Base-by-base conservation (phyloP, 2,888 invertebrate genomes). In the Aleiodes testaceus region DNA sequence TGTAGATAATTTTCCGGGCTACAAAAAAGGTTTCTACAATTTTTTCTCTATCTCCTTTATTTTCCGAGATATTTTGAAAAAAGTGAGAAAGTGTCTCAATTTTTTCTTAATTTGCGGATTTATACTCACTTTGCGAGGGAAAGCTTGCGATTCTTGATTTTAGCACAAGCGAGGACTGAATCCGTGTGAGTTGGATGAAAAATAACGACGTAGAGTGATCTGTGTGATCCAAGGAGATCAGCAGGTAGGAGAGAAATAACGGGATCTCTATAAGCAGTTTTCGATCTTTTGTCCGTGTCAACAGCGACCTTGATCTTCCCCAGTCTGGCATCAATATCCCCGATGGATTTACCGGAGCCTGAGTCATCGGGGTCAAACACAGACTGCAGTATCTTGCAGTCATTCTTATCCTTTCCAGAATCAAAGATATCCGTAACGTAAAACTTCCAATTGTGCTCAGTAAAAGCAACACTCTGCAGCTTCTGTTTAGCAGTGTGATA, bases 391-490 rank as follows among this genome's bases (percentile, higher is more conserved):
- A 94, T 93, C 85, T 97, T 94, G 85, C 97, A 97, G 81, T 94
- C 93, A 65, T 93, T 79, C 70, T 81, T 83, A 89, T 89, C 89
- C 79, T 91, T 90, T 77, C 91, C 93, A 0, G 92, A 90, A 81
- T 96, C 95, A 53, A 96, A 92, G 75, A 96, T 94, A 82, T 97
- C 97, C 0, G 97, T 97, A 18, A 95, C 95, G 82, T 93, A 95
- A 67, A 97, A 91, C 83, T 96, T 95, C 97, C 97, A 97, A 69
- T 91, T 91, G 84, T 97, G 96, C 82, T 93, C 91, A 0, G 95
- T 94, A 64, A 89, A 91, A 61, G 89, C 89, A 1, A 85, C 79
- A 66, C 86, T 88, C 22, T 89, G 89, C 3, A 88, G 84, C 1
- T 88, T 89, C 74, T 88, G 90, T 82, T 89, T 89, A 74, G 90